Conservation (phyloP, 1,140 invertebrate species). For the Epicauta chinensis region DNA sequence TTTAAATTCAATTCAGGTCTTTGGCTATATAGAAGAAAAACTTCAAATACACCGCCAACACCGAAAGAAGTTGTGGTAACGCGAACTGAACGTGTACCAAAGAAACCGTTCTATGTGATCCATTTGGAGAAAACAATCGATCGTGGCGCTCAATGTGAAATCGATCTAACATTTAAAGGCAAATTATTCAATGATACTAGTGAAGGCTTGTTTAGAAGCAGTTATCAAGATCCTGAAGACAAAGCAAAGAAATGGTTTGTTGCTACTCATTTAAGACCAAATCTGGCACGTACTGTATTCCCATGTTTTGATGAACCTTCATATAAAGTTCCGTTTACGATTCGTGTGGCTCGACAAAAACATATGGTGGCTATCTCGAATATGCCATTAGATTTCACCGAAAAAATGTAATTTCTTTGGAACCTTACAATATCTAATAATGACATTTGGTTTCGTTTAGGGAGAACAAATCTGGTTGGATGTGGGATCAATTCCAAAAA, state of each 20-base stretch:
- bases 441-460: constrained; percentile 23
- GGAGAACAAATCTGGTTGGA: constrained; percentile 42
- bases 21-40: background rate
- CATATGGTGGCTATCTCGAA: constrained; percentile 58
- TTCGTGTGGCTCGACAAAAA: constrained; percentile 56
- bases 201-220: constrained; percentile 56
- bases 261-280: constrained; percentile 73
- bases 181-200: constrained; percentile 50
- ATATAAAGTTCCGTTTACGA: constrained; percentile 66
- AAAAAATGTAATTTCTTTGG: constrained; percentile 48
- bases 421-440: background rate
- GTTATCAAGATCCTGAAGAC: constrained; percentile 46
- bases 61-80: constrained; percentile 26
- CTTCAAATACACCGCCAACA: constrained; percentile 21
- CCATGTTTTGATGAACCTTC: constrained; percentile 90
- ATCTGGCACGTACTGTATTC: constrained; percentile 76
- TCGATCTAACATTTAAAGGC: constrained; percentile 54
- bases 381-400: constrained; percentile 50
- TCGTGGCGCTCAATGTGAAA: constrained; percentile 43
- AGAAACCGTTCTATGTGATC: constrained; percentile 50
- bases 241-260: constrained; percentile 50
- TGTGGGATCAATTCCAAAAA: constrained; percentile 62
- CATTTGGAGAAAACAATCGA: constrained; percentile 51
- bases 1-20: no score
- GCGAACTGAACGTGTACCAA: constrained; percentile 41